A percentile compares a stretch with the other conserved stretches of the same genome.
These are phyloP conservation scores for Nymphalis urticae DNA, from an alignment of 2,888 invertebrate genomes.

Conservation along the genomic window DNA sequence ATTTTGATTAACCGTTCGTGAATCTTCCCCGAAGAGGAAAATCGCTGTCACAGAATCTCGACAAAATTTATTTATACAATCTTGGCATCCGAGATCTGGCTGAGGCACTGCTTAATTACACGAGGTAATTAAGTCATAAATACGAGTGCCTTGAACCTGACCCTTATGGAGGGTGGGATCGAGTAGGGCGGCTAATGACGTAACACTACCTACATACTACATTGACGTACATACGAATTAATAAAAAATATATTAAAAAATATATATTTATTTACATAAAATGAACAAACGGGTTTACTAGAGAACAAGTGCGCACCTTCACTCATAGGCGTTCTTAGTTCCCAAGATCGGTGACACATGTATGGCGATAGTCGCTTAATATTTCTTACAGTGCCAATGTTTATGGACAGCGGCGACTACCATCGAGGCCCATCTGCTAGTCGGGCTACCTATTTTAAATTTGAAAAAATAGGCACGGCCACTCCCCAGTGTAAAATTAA, in stretches of 20 bases:
- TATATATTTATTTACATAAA: not conserved
- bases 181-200: not conserved
- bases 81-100: constrained; percentile 35
- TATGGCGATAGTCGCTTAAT: too few species aligned
- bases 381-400: too few species aligned
- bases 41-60: constrained; percentile 28
- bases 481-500: too few species aligned
- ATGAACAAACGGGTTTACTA: not conserved
- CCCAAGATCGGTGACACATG: too few species aligned
- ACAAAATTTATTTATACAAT: constrained; percentile 41
- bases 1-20: too few species aligned
- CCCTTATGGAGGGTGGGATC: constrained; percentile 18
- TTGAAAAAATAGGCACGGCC: too few species aligned
- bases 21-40: not conserved
- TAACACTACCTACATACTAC: not conserved
- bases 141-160: constrained; percentile 36
- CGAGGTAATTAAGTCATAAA: constrained; percentile 44
- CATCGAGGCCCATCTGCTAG: too few species aligned
- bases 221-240: not conserved
- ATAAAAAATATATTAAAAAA: not conserved
- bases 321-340: too few species aligned
- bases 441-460: too few species aligned
- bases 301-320: too few species aligned
- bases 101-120: constrained; percentile 45
- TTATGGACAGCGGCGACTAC: too few species aligned